phyloP scores from a whole-genome alignment of 2,888 invertebrate genomes.

The Galerucella pusilla region DNA sequence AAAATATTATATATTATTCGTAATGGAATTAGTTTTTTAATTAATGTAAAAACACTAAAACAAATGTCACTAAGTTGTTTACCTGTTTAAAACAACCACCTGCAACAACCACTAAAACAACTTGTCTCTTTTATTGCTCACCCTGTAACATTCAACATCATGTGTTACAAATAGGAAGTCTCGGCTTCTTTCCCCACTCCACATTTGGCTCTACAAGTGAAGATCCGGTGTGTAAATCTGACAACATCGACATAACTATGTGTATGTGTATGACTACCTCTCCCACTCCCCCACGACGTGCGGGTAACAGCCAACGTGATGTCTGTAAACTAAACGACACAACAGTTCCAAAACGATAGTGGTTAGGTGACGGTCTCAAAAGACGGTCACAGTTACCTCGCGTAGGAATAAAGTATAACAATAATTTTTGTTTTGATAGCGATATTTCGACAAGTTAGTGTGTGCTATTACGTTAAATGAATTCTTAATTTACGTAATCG shows the following conservation, averaged over 20 bases:
- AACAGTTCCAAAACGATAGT: constrained; percentile 60
- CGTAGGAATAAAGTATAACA: constrained; percentile 28
- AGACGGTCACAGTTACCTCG: constrained; percentile 64
- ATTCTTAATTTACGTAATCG: constrained; percentile 38
- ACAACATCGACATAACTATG: constrained; percentile 51
- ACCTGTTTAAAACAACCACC: background rate
- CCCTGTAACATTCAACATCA: constrained; percentile 39
- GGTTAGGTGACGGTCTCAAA: constrained; percentile 63
- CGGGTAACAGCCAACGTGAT: constrained; percentile 46
- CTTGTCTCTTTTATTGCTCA: background rate
- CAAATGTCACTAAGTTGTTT: too few relatives aligned
- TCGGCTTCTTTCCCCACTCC: constrained; percentile 51
- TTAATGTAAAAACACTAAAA: too few relatives aligned
- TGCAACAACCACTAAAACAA: background rate
- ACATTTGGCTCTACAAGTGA: constrained; percentile 58
- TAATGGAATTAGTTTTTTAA: too few relatives aligned
- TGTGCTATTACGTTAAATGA: constrained; percentile 38
- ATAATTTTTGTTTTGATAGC: constrained; percentile 16
- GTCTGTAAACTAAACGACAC: constrained; percentile 38
- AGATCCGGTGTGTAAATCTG: constrained; percentile 61
- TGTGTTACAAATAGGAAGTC: constrained; percentile 60
- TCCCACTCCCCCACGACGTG: constrained; percentile 57
- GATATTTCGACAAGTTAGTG: constrained; percentile 36
- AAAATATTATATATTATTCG: too few relatives aligned
- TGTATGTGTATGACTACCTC: constrained; percentile 49